Evolutionary conservation across 2,888 invertebrate genomes (phyloP), one percentile per base, ranked within the genome.

Genomic region (Dolomedes plantarius): DNA sequence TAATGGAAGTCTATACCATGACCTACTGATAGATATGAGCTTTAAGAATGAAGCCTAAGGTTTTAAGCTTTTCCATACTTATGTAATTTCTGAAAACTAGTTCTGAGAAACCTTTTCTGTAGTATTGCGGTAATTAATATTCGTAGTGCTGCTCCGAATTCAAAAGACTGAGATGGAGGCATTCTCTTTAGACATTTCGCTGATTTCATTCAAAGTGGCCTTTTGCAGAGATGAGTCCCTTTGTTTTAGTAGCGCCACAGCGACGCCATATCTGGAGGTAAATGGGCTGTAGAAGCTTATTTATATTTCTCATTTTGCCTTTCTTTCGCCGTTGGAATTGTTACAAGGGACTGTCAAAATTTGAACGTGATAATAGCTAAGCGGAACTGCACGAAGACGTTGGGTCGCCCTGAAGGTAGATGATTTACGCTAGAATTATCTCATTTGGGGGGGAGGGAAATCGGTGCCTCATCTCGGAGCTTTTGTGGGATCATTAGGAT

Each of bases 231-330:
- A 56, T 23, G 56, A 56, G 36, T 3, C 19, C 56, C 56, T 56
- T 56, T 56, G 19, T 19, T 56, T 56, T 56, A 19, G 23, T 23
- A 56, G 56, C 56, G 56, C 56, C 56, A 56, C 23, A 5, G 56
- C 1, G 56, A 56, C 56, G 56, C 56, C 56, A 56, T 23, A 56
- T 56, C 56, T 56, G 56, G 56, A 56, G 56, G 56, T 56, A 56
- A 56, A 56, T 56, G 56, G 56, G 56, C 56, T 56, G 56, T 56
- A 56, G 56, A 56, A 56, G 23, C 56, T 23, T 56, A 56, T 56
- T 56, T 56, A 56, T 56, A 56, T 5, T 56, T 56, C 56, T 56
- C 56, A 56, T 56, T 56, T 56, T 23, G 56, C 56, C 23, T 56
- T 56, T 56, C 56, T 56, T 56, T 56, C 11, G 3, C 1, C 23